Conservation (phyloP, 2,113 vertebrate species). For the Cinclus cinclus region DNA sequence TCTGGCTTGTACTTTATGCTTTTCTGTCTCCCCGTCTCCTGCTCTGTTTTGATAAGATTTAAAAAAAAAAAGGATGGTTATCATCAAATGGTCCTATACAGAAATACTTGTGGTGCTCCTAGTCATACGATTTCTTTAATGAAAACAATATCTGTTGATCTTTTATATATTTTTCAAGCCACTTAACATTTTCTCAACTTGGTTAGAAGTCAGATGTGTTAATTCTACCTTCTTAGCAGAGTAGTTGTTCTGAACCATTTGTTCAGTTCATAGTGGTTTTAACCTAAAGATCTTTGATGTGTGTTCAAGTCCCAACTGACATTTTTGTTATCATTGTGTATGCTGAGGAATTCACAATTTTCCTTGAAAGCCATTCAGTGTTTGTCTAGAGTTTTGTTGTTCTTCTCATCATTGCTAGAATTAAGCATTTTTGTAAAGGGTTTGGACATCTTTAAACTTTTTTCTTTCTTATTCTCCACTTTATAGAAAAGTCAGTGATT, state of each 20-base stretch:
- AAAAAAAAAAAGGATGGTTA: not conserved
- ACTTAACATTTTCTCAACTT: not conserved
- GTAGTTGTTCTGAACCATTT: not conserved
- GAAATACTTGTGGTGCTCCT: not conserved
- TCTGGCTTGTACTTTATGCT: not conserved
- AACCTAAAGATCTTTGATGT: not conserved
- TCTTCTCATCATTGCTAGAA: not conserved
- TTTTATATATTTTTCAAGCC: not conserved
- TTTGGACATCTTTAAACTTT: not conserved
- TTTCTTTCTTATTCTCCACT: rapidly evolving
- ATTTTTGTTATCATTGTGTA: not conserved
- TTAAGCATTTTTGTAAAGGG: not conserved
- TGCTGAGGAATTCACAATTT: not conserved
- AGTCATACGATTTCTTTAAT: not conserved
- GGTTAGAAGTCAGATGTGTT: not conserved
- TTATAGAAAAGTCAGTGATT: not conserved
- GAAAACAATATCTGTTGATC: not conserved
- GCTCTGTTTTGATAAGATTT: not conserved
- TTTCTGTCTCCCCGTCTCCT: not conserved
- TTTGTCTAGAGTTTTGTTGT: not conserved
- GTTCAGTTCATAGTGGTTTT: not conserved
- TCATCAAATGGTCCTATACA: not conserved
- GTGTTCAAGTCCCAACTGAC: not conserved
- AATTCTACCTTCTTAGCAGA: not conserved
- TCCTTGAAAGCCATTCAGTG: not conserved